phyloP scores from a whole-genome alignment of 1,140 invertebrate genomes.

The Neotoxoptera formosana region DNA sequence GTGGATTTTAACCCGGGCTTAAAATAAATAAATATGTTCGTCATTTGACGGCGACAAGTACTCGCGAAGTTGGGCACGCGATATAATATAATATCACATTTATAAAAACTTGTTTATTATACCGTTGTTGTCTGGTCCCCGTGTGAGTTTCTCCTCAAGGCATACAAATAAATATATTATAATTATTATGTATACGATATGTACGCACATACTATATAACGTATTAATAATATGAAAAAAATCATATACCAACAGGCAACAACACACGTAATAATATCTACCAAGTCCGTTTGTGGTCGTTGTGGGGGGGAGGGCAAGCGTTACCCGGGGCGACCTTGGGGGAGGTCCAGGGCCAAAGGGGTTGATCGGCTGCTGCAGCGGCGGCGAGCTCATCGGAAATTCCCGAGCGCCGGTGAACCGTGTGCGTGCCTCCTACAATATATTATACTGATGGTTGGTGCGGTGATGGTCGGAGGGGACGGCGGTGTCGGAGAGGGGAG shows the following conservation, averaged over 20 bases:
- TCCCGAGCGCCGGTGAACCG: slow-evolving; percentile 50
- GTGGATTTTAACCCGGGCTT: not conserved
- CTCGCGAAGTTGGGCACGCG: not conserved
- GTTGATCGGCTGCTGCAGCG: not conserved
- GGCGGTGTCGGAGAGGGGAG: not conserved
- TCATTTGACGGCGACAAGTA: not conserved
- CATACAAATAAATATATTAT: not conserved
- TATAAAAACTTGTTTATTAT: slow-evolving; percentile 10
- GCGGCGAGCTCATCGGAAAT: not conserved
- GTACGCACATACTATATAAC: not conserved
- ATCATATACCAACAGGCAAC: not conserved
- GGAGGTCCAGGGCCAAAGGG: slow-evolving; percentile 5
- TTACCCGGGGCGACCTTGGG: not conserved
- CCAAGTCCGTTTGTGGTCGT: not conserved
- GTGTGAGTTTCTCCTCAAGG: not conserved
- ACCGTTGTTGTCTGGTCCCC: not conserved
- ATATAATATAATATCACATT: not conserved
- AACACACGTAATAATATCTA: not conserved
- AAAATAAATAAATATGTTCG: not conserved
- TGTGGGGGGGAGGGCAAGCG: not conserved
- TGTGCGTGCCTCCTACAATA: slow-evolving; percentile 24
- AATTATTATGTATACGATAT: not conserved
- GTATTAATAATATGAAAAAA: not conserved
- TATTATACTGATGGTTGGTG: not conserved
- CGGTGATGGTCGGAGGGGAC: too few relatives aligned